Evolutionary conservation across 2,797 vertebrate species (phyloP), one percentile per base, ranked within the genome.

Genomic region (Pseudochaenichthys georgianus): DNA sequence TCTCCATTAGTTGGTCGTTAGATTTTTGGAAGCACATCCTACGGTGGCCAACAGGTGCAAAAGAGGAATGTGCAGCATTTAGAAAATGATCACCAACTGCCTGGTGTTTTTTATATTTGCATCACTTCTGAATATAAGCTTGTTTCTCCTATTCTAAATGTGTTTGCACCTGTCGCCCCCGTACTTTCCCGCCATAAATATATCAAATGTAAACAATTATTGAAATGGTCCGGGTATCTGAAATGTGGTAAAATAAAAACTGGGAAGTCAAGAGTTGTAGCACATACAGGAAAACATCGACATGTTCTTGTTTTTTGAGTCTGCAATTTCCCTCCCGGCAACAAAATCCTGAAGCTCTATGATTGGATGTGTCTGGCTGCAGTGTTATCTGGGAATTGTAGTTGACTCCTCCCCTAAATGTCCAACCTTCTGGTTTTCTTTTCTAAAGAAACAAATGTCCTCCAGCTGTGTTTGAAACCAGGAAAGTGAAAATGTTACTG

Each of bases 321-420:
- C 15, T 4, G 34, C 8, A 8, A 47, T 8, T 50, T 11, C 17
- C 75, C 5, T 34, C 70, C 50, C 2, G 1, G 65, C 43, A 55
- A 59, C 64, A 13, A 3, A 34, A 2, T 10, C 19, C 11, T 45
- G 8, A 11, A 31, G 52, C 16, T 70, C 16, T 70, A 48, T 62
- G 57, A 82, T 60, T 75, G 77, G 71, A n/a, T 13, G 59, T 42
- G 21, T 64, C 5, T 16, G 16, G 21, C 52, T 41, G 61, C 60
- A 76, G 53, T 60, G 54, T 13, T 51, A 11, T 58, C 50, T 81
- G 60, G 70, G 70, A 73, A 21, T n/a, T 55, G 78, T 63, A 57
- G 23, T 55, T 50, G 4, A 42, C 9, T 15, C 70, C 10, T 69
- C 7, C n/a, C 17, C 38, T 31, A 43, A 42, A 16, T 55, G 31